A percentile compares a stretch with the other conserved stretches of the same genome.
Conservation (phyloP, 2,888 invertebrate species). For the Chloroclysta siterata region DNA sequence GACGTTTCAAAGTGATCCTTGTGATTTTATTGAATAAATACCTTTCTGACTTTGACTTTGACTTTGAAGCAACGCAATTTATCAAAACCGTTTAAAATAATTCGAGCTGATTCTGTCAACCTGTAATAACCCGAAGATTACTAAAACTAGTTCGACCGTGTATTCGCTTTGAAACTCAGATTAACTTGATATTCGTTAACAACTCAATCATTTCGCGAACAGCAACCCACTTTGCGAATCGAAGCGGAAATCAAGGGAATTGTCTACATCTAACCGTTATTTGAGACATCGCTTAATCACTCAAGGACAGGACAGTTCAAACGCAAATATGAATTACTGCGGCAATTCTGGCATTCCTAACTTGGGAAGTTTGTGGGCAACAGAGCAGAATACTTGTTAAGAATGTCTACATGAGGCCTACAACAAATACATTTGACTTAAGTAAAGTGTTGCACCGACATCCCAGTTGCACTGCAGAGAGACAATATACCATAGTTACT, state of each 20-base stretch:
- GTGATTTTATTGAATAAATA: too few relatives aligned
- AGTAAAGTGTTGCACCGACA: too few relatives aligned
- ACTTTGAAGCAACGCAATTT: too few relatives aligned
- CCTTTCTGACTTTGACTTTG: too few relatives aligned
- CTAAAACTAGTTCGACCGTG: constrained; percentile 5
- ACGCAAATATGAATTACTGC: constrained; percentile 83
- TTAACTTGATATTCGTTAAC: constrained; percentile 39
- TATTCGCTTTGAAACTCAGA: constrained; percentile 26
- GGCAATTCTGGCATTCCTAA: constrained; percentile 78
- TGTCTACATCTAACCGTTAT: constrained; percentile 73
- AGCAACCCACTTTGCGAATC: constrained; percentile 57
- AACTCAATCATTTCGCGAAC: constrained; percentile 50
- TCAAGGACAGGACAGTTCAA: constrained; percentile 79
- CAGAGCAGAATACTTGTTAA: neutral
- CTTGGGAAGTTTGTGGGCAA: constrained; percentile 63
- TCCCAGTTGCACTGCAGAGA: too few relatives aligned
- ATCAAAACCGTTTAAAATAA: too few relatives aligned
- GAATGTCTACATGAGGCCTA: neutral
- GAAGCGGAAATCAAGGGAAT: constrained; percentile 69
- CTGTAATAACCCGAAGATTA: constrained; percentile 1
- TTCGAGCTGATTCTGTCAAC: neutral
- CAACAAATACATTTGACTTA: too few relatives aligned
- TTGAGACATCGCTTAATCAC: constrained; percentile 79
- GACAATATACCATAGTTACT: too few relatives aligned
- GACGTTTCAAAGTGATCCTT: too few relatives aligned